A percentile compares a stretch with the other conserved stretches of the same genome.
Evolutionary conservation across 2,888 invertebrate species (phyloP).

Genomic region (Lochmaea capreae): DNA sequence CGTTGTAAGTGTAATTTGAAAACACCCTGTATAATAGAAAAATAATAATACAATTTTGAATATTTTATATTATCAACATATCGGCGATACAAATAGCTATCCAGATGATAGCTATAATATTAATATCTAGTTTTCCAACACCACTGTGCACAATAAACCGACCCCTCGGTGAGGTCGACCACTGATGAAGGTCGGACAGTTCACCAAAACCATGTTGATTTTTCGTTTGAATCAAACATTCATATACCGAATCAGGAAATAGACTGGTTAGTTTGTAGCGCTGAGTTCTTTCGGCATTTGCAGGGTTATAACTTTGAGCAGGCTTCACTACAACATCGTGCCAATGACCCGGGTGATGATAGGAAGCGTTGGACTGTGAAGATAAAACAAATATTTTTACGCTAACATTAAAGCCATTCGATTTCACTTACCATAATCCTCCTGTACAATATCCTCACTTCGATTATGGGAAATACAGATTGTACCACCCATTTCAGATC

Average conservation of each 20-base stretch:
- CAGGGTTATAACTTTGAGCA: constrained; percentile 59
- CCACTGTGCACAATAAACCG: constrained; percentile 48
- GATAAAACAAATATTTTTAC: background rate
- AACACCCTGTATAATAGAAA: too few species aligned
- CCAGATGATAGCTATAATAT: background rate
- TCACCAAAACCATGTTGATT: constrained; percentile 71
- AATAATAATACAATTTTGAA: background rate
- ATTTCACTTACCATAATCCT: constrained; percentile 69
- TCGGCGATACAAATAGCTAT: constrained; percentile 4
- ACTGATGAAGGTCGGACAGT: constrained; percentile 69
- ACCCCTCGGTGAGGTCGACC: constrained; percentile 66
- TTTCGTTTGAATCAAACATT: constrained; percentile 70
- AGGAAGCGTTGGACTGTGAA: constrained; percentile 66
- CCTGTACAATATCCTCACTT: constrained; percentile 74
- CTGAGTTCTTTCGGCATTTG: constrained; percentile 62
- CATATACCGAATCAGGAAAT: constrained; percentile 69
- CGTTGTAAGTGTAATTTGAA: too few species aligned
- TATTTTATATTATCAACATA: constrained; percentile 1
- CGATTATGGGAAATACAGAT: constrained; percentile 73
- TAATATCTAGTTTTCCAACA: constrained; percentile 7
- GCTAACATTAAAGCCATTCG: too few species aligned
- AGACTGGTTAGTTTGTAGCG: constrained; percentile 67
- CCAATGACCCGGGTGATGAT: constrained; percentile 69
- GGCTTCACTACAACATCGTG: constrained; percentile 68
- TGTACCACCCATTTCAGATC: constrained; percentile 76